These are phyloP conservation scores for Colaptes auratus DNA, from an alignment of 2,113 vertebrate genomes.

Conservation along the genomic window DNA sequence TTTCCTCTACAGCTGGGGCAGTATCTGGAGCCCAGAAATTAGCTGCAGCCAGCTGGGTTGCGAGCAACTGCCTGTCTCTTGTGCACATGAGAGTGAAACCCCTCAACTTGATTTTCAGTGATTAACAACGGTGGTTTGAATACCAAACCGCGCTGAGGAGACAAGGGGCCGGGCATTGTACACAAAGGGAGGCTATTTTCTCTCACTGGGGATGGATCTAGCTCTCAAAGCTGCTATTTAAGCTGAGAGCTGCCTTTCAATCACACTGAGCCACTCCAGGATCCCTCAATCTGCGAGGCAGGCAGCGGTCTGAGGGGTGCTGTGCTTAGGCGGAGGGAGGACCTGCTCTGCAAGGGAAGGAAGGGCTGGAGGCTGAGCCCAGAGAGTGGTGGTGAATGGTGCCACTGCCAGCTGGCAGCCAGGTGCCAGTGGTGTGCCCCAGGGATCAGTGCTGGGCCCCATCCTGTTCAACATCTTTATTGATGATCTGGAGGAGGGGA, in stretches of 20 bases:
- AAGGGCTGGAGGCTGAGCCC: no score
- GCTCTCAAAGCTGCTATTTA: background rate
- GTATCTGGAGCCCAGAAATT: background rate
- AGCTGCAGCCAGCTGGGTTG: background rate
- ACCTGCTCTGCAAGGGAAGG: background rate
- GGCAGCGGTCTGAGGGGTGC: background rate
- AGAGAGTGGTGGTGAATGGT: no score
- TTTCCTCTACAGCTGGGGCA: conserved; percentile 33
- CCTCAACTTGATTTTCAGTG: background rate
- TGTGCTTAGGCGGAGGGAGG: background rate
- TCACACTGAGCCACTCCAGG: background rate
- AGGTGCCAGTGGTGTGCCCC: no score
- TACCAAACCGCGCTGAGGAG: background rate
- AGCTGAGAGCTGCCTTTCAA: background rate
- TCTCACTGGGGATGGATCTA: background rate
- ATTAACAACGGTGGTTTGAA: conserved; percentile 5
- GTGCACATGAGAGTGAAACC: background rate
- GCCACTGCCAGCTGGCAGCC: no score
- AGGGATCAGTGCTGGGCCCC: no score
- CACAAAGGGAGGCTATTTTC: background rate
- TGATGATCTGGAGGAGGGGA: no score
- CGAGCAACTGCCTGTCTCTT: background rate
- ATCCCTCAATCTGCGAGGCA: fast-evolving
- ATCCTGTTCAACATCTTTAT: no score
- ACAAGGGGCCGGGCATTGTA: background rate